phyloP scores from a whole-genome alignment of 1,140 invertebrate species.

The Anadara kagoshimensis region DNA sequence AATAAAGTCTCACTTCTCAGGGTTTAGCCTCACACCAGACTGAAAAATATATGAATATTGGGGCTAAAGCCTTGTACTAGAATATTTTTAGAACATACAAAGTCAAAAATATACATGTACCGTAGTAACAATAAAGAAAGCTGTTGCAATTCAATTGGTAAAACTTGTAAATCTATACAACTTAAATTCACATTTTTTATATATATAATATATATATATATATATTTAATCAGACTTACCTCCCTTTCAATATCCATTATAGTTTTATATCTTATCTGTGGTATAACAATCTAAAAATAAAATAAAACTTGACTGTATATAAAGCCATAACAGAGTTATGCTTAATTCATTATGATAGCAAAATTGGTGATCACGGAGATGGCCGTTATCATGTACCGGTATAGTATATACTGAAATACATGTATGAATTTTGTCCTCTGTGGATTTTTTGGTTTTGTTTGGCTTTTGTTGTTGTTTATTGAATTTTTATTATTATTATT shows the following conservation, averaged over 20 bases:
- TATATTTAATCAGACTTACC: not conserved
- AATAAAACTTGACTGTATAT: not conserved
- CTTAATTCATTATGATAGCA: not conserved
- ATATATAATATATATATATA: too few species aligned
- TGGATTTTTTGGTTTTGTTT: not conserved
- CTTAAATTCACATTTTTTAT: too few species aligned
- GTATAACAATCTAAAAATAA: constrained; percentile 8
- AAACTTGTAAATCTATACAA: too few species aligned
- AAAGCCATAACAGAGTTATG: not conserved
- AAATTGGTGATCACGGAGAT: not conserved
- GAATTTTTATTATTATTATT: not conserved
- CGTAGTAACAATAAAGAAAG: too few species aligned
- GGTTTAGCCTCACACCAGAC: too few species aligned
- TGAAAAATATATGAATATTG: too few species aligned
- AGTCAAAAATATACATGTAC: too few species aligned
- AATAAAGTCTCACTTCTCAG: too few species aligned
- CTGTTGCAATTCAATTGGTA: too few species aligned
- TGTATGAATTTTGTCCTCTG: not conserved
- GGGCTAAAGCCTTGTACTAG: too few species aligned
- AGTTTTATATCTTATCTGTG: constrained; percentile 7
- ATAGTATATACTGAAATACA: not conserved
- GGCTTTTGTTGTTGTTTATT: too few species aligned
- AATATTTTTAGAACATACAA: too few species aligned
- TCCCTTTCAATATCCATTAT: constrained; percentile 8
- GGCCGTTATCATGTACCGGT: not conserved